These are phyloP conservation scores for Gobiocypris rarus DNA, from an alignment of 2,113 vertebrate genomes.

Conservation along the genomic window DNA sequence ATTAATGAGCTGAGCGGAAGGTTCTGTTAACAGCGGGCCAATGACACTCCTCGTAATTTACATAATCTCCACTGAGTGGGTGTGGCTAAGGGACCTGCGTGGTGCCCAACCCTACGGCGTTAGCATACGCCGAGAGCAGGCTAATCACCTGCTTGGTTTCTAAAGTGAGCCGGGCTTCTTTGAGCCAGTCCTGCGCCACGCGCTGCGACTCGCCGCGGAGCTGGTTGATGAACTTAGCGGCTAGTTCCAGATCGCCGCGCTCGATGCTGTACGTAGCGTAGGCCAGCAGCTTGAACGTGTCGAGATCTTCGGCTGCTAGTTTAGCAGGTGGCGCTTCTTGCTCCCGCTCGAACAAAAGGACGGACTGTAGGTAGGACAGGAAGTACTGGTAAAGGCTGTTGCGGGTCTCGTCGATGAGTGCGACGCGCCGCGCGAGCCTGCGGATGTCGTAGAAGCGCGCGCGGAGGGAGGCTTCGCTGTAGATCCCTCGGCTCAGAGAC, in stretches of 20 bases:
- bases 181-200: conserved; percentile 93
- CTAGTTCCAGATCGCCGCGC: conserved; percentile 92
- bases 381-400: conserved; percentile 97
- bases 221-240: conserved; percentile 95
- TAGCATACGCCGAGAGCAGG: conserved; percentile 90
- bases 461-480: conserved; percentile 90
- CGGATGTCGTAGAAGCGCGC: conserved; percentile 85
- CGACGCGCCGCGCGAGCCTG: conserved; percentile 85
- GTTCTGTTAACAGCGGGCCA: conserved; percentile 28
- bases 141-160: conserved; percentile 92
- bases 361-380: conserved; percentile 92
- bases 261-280: conserved; percentile 94
- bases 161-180: conserved; percentile 88
- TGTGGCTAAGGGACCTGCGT: conserved; percentile 77
- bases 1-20: conserved; percentile 44
- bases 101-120: conserved; percentile 90
- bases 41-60: conserved; percentile 33
- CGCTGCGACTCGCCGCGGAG: conserved; percentile 88
- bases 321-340: conserved; percentile 83
- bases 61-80: background rate
- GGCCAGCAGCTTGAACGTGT: conserved; percentile 89
- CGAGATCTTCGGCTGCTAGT: conserved; percentile 81
- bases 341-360: conserved; percentile 83
- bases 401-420: conserved; percentile 89
- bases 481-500: conserved; percentile 87